Percentiles rank a stretch among this genome's conserved stretches.
phyloP scores from a whole-genome alignment of 1,140 invertebrate species.

The Zaprionus ornatus region DNA sequence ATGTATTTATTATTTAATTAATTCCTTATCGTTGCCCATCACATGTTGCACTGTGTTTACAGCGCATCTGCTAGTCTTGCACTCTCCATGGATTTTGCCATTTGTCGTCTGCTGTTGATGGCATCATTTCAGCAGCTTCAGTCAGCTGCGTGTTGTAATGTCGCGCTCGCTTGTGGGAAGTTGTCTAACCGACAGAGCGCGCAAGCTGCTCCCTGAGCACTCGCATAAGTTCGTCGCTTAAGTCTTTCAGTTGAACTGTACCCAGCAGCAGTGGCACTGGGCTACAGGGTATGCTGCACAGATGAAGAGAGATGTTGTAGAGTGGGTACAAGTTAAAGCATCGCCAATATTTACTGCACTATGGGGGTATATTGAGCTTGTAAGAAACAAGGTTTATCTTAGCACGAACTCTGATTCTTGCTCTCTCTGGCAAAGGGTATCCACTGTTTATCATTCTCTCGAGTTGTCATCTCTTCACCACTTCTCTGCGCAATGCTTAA shows the following conservation, averaged over 20 bases:
- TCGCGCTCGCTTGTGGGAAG: constrained; percentile 65
- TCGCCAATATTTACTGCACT: too few species aligned
- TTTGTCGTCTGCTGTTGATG: constrained; percentile 61
- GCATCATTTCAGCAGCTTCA: constrained; percentile 74
- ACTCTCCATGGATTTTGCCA: neutral
- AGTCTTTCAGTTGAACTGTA: constrained; percentile 56
- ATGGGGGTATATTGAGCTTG: neutral
- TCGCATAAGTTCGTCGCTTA: constrained; percentile 66
- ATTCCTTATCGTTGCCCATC: neutral
- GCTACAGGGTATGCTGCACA: constrained; percentile 18
- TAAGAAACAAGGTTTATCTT: neutral
- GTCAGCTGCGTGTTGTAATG: constrained; percentile 65
- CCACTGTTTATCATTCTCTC: neutral
- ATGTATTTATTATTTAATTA: neutral
- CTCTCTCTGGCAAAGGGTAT: constrained; percentile 7
- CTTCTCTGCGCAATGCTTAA: constrained; percentile 40
- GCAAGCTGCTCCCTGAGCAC: constrained; percentile 60
- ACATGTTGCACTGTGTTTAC: neutral
- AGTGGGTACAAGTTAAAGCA: neutral
- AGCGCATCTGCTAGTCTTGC: constrained; percentile 1
- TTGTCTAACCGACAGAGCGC: constrained; percentile 17
- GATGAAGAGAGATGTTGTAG: neutral
- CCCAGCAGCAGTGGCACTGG: neutral
- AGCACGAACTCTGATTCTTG: neutral
- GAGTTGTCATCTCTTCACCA: neutral